Evolutionary conservation across 2,888 invertebrate genomes (phyloP), one percentile per base, ranked within the genome.

Genomic region (Cerceris ruficornis): DNA sequence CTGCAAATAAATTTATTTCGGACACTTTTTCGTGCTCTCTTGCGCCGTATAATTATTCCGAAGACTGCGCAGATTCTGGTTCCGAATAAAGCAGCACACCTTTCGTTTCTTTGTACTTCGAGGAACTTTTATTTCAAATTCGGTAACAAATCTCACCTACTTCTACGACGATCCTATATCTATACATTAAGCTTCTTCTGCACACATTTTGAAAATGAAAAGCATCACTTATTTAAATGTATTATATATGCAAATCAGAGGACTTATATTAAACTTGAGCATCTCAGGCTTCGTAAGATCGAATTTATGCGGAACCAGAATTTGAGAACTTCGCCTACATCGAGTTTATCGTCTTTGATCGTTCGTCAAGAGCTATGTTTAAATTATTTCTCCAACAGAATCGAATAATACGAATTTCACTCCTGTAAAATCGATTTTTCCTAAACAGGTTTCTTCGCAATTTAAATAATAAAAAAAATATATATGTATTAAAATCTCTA

Each of bases 71-170:
- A 41, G 54, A 43, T 60, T 76, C 58, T 43, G 54, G 15, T 69
- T 61, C 54, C 17, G 52, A 83, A 75, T 69, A 55, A 68, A 73
- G 17, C 11, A 46, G 15, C 15, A 14, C 28, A 4, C 17, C 6
- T 7, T 15, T 57, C 17, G 17, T 9, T 71, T 71, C 77, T 73
- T 66, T 68, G 75, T 64, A 73, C 72, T 64, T 68, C 55, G 69
- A 84, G 74, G 68, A 76, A 85, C 57, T 74, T 84, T 84, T 83
- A 84, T 84, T 84, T 78, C 67, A 82, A 83, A 85, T 72, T 77
- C 60, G 28, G 74, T 84, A 84, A 84, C 84, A 84, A 84, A 82
- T 69, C 43, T 81, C 64, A 60, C 67, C 77, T 77, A 67, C 39
- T 28, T 13, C 71, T 84, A 84, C 66, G 66, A 50, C 67, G 71